Base-by-base conservation (phyloP, 2,113 vertebrate genomes). In the Morone saxatilis region DNA sequence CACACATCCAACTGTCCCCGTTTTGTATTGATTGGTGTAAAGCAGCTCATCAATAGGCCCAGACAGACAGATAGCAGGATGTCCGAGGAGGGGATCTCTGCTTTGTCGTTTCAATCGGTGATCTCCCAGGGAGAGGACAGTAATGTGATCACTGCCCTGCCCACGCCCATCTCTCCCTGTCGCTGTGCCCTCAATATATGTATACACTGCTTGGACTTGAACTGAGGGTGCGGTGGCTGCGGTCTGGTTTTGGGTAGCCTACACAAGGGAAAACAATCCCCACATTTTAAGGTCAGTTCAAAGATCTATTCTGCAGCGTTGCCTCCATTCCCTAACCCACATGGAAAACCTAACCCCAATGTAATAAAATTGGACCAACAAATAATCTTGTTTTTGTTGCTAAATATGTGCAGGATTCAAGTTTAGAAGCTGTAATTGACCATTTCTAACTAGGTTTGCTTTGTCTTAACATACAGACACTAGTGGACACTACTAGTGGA, bases 1-100 rank as follows among this genome's bases (percentile, higher is more conserved):
- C 66, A 67, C 50, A 77, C 31, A 40, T 38, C 61, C 45, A 66
- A 50, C 69, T 85, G 86, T 50, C 81, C 85, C 53, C 7, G 9
- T 72, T 81, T 73, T 43, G 65, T 83, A 93, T 92, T 78, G 92
- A 92, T 89, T 38, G 20, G 57, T 7, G 38, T 43, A 84, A 86
- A 91, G 71, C 65, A 85, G 89, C 79, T 90, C 79, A 84, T 90
- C 86, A 78, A 78, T 87, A 88, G 67, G 36, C 59, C 75, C 81
- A 89, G 87, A 88, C 86, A 81, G 88, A 87, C 76, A 83, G 85
- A 92, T 20, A 67, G 81, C 81, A 89, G 88, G 89, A 86, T 80
- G 87, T 89, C 85, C 48, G 56, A 83, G 79, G 79, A 86, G 45
- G 41, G 12, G 53, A 81, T 71, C 74, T 61, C 62, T 4, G 66